Percentiles rank a stretch among this genome's conserved stretches.
Evolutionary conservation across 2,113 vertebrate genomes (phyloP).

Genomic region (Nyctereutes procyonoides): DNA sequence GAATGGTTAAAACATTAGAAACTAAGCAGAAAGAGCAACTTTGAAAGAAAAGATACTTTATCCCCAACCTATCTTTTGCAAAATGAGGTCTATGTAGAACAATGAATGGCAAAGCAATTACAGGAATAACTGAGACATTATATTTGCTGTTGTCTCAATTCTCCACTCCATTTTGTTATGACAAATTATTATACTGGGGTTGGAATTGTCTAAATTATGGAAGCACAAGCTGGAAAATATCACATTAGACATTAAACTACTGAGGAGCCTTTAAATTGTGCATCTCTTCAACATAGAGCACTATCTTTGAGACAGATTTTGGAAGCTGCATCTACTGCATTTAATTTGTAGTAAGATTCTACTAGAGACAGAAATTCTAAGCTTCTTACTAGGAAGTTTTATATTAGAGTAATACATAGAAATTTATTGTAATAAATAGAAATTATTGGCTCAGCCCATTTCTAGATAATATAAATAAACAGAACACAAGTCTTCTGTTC

Average conservation of each 20-base stretch:
- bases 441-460: background rate
- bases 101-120: background rate
- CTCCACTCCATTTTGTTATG: background rate
- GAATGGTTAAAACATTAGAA: background rate
- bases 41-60: background rate
- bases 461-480: background rate
- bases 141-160: background rate
- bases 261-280: background rate
- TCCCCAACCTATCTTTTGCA: background rate
- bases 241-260: background rate
- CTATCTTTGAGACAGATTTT: background rate
- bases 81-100: background rate
- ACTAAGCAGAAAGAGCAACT: background rate
- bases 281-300: background rate
- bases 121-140: background rate
- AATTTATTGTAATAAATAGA: background rate
- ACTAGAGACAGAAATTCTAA: background rate
- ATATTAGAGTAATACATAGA: background rate
- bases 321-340: background rate
- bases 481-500: background rate
- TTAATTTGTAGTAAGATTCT: background rate
- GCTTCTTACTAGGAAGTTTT: background rate
- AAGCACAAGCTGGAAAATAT: background rate
- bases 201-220: background rate
- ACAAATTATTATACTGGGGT: background rate